Evolutionary conservation across 2,113 vertebrate genomes (phyloP), one percentile per base, ranked within the genome.

Genomic region (Poecilia latipinna): DNA sequence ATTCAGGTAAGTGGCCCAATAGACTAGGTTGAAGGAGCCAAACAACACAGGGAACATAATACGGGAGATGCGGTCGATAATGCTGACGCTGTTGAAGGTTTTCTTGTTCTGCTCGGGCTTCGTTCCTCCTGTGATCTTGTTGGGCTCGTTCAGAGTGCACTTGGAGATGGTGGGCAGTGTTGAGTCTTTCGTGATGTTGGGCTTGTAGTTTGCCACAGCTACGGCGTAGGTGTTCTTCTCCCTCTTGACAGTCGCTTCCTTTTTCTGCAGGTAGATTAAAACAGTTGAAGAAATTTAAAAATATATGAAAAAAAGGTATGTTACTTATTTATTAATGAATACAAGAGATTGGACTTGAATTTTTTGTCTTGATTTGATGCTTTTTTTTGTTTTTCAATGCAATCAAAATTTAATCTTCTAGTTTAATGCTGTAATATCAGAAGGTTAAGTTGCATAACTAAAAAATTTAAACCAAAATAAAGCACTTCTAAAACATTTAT

Each of bases 71-170:
- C 97, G 96, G 92, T 98, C 97, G 57, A 98, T 98, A 94, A 97
- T 98, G 94, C 97, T 98, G 80, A 98, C 97, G 0, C 97, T 98
- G 94, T 98, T 98, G 86, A 98, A 98, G 37, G 96, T 98, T 90
- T 98, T 98, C 95, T 97, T 97, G 86, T 92, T 94, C 83, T 97
- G 96, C 0, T 95, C 95, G 2, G 95, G 93, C 88, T 96, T 97
- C 0, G 92, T 92, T 75, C 96, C 96, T 0, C 94, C 94, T 61
- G 95, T 94, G 85, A 93, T 92, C 88, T 96, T 96, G 92, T 90
- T 95, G 68, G 95, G 83, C 68, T 97, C 96, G 57, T 91, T 86
- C 48, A 94, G 92, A 13, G 95, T 94, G 1, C 95, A 97, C 93
- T 97, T 98, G 82, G 96, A 97, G 88, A 98, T 95, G 61, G 96